Conservation (phyloP, 2,113 vertebrate genomes). For the Cavia porcellus region DNA sequence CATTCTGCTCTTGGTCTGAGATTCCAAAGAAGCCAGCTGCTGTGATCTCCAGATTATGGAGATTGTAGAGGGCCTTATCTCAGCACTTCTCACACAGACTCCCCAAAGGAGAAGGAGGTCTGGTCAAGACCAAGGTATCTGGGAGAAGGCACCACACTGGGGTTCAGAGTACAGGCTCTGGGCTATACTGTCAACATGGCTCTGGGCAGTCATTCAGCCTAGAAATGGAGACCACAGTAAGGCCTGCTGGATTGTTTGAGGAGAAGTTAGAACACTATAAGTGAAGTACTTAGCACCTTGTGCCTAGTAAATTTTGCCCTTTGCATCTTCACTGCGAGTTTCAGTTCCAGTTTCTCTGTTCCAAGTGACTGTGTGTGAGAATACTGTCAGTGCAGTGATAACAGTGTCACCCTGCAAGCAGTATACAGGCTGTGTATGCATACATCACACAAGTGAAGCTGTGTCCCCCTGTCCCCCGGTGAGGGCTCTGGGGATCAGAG, state of each 20-base stretch:
- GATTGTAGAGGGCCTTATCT: neutral
- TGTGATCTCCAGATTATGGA: neutral
- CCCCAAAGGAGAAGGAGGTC: neutral
- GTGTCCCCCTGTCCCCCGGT: neutral
- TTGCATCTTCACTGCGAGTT: neutral
- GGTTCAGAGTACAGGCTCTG: neutral
- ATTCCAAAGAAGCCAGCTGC: neutral
- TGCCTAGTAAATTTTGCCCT: neutral
- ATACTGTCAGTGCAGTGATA: neutral
- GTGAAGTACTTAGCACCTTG: neutral
- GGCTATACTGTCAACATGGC: neutral
- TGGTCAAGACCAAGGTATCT: neutral
- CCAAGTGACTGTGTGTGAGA: neutral
- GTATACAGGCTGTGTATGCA: neutral
- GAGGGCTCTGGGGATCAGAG: neutral
- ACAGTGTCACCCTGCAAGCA: neutral
- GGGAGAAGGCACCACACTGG: neutral
- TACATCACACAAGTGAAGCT: neutral
- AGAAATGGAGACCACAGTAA: neutral
- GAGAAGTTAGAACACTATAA: neutral
- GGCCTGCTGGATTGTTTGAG: neutral
- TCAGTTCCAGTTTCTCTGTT: slow-evolving; percentile 56
- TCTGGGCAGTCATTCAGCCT: neutral
- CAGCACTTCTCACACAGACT: neutral
- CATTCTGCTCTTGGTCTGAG: neutral